Evolutionary conservation across 2,113 vertebrate genomes (phyloP).

Genomic region (Thalassarche chlororhynchos): DNA sequence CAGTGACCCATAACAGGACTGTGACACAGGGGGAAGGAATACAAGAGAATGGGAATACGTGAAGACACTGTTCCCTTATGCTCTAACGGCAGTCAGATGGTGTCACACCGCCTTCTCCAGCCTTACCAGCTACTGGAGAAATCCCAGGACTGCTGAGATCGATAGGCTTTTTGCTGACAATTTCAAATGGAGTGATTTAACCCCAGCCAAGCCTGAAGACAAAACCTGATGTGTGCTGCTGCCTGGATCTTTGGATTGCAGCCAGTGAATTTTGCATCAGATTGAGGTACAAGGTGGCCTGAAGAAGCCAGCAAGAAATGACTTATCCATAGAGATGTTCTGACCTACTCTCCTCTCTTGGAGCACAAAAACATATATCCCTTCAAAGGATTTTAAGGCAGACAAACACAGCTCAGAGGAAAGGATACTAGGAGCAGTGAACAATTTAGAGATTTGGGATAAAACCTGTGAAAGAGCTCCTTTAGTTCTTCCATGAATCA

Average conservation of each 20-base stretch:
- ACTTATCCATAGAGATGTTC: background rate
- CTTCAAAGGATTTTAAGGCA: background rate
- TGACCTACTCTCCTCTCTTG: background rate
- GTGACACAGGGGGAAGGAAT: background rate
- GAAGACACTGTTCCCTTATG: background rate
- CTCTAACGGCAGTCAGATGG: background rate
- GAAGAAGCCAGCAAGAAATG: background rate
- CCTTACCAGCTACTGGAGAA: background rate
- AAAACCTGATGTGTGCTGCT: background rate
- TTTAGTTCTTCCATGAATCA: background rate
- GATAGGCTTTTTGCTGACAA: background rate
- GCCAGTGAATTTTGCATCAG: background rate
- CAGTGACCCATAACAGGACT: background rate
- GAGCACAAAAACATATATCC: accelerated
- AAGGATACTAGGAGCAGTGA: background rate
- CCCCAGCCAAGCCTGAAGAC: background rate
- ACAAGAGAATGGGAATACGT: background rate
- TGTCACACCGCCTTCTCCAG: background rate
- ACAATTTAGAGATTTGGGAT: background rate
- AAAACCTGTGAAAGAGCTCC: background rate
- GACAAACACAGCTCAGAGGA: background rate
- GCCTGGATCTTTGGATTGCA: background rate
- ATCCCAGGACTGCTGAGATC: background rate
- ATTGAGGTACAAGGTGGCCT: background rate
- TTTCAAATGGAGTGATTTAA: background rate